Conservation (phyloP, 1,140 invertebrate species). For the Dendrolimus punctatus region DNA sequence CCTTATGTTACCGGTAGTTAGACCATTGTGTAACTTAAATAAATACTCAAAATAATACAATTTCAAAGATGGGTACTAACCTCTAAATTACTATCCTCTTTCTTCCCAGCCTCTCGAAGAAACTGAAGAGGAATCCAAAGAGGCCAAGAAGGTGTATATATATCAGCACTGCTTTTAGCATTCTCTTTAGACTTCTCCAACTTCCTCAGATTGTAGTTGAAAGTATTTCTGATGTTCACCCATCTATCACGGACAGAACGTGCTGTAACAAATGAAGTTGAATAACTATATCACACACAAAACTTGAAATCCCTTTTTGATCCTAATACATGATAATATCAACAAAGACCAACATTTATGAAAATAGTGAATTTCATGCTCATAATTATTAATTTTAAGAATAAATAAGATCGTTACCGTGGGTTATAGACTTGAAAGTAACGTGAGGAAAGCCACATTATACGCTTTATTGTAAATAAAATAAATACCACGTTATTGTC, state of each 20-base stretch:
- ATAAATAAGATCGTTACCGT: no score
- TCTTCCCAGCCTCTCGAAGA: slow-evolving; percentile 32
- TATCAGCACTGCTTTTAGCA: slow-evolving; percentile 31
- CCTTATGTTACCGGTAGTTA: no score
- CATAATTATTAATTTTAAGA: no score
- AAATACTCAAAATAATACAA: no score
- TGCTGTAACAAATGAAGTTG: slow-evolving; percentile 30
- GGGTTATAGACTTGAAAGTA: no score
- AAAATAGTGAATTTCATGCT: no score
- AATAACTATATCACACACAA: not conserved
- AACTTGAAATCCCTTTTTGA: not conserved
- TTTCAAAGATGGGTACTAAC: slow-evolving; percentile 18
- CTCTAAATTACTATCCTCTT: slow-evolving; percentile 31
- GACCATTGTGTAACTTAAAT: no score
- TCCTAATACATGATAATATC: no score
- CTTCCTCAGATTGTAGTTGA: slow-evolving; percentile 51
- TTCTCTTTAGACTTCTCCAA: slow-evolving; percentile 45
- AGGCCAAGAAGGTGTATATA: slow-evolving; percentile 61
- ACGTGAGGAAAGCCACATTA: no score
- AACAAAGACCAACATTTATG: no score
- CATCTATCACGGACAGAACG: slow-evolving; percentile 55
- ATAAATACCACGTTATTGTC: no score
- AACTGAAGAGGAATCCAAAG: slow-evolving; percentile 62
- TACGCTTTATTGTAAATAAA: no score
- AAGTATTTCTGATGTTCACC: slow-evolving; percentile 63